Evolutionary conservation across 2,888 invertebrate genomes (phyloP), one percentile per base, ranked within the genome.

Genomic region (Eilema caniola): DNA sequence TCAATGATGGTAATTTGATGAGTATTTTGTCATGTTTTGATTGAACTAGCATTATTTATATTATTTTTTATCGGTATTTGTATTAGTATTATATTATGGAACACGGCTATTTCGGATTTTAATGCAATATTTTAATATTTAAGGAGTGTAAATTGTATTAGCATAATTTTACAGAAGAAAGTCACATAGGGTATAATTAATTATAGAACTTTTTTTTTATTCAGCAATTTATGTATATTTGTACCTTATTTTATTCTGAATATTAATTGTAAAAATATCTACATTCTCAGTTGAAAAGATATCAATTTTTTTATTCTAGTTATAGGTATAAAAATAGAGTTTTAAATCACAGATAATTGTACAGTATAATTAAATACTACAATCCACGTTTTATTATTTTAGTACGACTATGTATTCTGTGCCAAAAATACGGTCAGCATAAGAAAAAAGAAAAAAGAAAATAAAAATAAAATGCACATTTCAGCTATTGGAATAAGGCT

Each of bases 171-270:
- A 41, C 14, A 47, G 3, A 47, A n/a, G 4, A 10, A 53, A n/a
- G n/a, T 10, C 20, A 53, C 53, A 1, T 53, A 53, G n/a, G n/a
- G 53, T n/a, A 16, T 41, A 41, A 41, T 41, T 41, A 53, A 53
- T 53, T 53, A 10, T 53, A n/a, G 3, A 60, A n/a, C 14, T 23
- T 14, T 25, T 62, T 33, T 25, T 33, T 24, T n/a, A n/a, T 62
- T 62, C 24, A 37, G 14, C 14, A 24, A 62, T 62, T 62, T 33
- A 33, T 61, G 61, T 61, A 31, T 60, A 60, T 28, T 28, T 28
- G 60, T 7, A 31, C 28, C 20, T 60, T 20, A 31, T 60, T 31
- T 31, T 60, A 60, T 61, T 14, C 14, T 62, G 23, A 62, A 61
- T 31, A 12, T n/a, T 61, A 11, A 31, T 33, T 61, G n/a, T 33